A percentile compares a stretch with the other conserved stretches of the same genome.
Evolutionary conservation across 2,888 invertebrate genomes (phyloP).

Genomic region (Spilarctia lutea): DNA sequence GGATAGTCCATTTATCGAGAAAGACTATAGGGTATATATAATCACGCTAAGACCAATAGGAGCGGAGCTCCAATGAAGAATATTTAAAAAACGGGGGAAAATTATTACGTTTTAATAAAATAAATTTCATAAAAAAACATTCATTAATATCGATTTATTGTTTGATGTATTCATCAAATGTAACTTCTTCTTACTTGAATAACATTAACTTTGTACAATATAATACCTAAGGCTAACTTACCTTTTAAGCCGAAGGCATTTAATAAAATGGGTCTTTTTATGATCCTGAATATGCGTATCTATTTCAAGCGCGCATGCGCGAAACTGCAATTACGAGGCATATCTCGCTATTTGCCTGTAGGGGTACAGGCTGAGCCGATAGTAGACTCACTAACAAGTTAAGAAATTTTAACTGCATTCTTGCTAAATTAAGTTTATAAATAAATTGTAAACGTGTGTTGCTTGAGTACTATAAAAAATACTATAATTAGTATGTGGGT

Average conservation of each 20-base stretch:
- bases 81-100: no score
- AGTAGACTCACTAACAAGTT: constrained; percentile 7
- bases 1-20: no score
- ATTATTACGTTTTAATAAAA: neutral
- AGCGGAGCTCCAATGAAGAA: no score
- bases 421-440: neutral
- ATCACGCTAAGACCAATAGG: no score
- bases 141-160: neutral
- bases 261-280: constrained; percentile 5
- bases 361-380: constrained; percentile 25
- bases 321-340: constrained; percentile 33
- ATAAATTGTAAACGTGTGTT: neutral
- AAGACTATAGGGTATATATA: no score
- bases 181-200: neutral
- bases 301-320: constrained; percentile 26
- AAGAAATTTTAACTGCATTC: neutral
- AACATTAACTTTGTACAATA: neutral
- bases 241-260: constrained; percentile 3
- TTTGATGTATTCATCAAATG: neutral
- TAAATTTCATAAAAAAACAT: neutral
- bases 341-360: constrained; percentile 19
- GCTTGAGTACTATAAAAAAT: neutral
- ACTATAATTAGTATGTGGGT: no score
- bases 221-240: neutral
- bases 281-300: constrained; percentile 9